Evolutionary conservation across 2,113 vertebrate genomes (phyloP), one percentile per base, ranked within the genome.

Genomic region (Sinocyclocheilus maitianheensis): DNA sequence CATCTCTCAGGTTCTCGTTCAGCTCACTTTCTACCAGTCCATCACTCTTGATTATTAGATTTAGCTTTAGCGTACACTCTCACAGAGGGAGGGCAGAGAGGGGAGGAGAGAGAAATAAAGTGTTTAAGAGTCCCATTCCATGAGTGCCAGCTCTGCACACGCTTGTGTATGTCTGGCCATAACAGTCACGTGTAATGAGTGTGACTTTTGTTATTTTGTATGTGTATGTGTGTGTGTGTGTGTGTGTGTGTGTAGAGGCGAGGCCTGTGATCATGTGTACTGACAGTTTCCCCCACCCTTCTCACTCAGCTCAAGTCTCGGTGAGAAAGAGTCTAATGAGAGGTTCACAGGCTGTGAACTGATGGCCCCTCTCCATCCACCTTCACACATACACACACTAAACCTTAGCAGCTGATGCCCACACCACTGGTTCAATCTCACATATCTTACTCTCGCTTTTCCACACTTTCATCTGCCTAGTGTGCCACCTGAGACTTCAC

Each of bases 331-430:
- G 93, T 91, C 92, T 93, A 93, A 94, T 92, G 94, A 94, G 93
- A 92, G 93, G 94, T 96, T 96, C 93, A 93, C 90, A 90, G 94
- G 93, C 94, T 89, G 91, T 89, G 90, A 92, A 92, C 93, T 93
- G 93, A 86, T 85, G 88, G 82, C 86, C 85, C 62, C 71, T 72
- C 86, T 80, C 84, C 81, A 85, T 88, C 82, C 88, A 89, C 88
- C 84, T 85, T 87, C 75, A 85, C 87, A 83, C 84, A 87, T 51
- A 89, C 83, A 86, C 81, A 84, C 81, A 84, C 84, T 62, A 22
- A 88, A 88, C 82, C 87, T 90, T 84, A 90, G 88, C 86, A 88
- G 86, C 90, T 89, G 86, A 77, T 55, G 65, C 83, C 63, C 86
- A 88, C 82, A 90, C 77, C 87, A 87, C 78, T 75, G 63, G 22